Percentiles rank a stretch among this genome's conserved stretches.
Conservation (phyloP, 2,797 vertebrate species). For the Sarcoramphus papa region DNA sequence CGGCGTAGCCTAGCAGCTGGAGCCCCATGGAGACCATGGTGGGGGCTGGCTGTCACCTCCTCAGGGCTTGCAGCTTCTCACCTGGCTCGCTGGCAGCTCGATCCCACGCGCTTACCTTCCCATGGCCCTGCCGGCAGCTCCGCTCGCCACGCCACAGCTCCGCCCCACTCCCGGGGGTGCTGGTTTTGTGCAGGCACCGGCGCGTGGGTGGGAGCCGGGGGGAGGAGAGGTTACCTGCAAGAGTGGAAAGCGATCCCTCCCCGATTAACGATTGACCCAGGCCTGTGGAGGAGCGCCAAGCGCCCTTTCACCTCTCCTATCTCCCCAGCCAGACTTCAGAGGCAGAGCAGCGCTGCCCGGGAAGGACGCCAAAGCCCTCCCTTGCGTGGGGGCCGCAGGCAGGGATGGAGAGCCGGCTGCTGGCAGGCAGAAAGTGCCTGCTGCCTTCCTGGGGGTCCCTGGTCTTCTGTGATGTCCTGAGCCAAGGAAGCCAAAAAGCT, state of each 20-base stretch:
- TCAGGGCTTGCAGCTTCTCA: neutral
- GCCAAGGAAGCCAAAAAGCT: neutral
- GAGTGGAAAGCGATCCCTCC: constrained; percentile 59
- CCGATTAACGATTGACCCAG: constrained; percentile 77
- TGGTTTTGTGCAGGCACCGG: constrained; percentile 26
- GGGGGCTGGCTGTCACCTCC: neutral
- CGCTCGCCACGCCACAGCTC: neutral
- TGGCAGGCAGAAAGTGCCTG: neutral
- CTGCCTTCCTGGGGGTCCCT: neutral
- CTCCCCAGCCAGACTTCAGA: constrained; percentile 49
- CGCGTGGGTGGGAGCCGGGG: constrained; percentile 42
- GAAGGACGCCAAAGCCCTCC: constrained; percentile 45
- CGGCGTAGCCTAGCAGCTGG: constrained; percentile 87
- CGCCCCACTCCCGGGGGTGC: neutral
- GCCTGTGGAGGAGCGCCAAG: constrained; percentile 62
- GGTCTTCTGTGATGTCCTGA: neutral
- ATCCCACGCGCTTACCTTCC: neutral
- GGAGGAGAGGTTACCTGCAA: constrained; percentile 68
- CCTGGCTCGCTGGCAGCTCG: neutral
- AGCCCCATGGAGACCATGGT: constrained; percentile 85
- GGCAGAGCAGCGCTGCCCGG: neutral
- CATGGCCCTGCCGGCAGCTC: constrained; percentile 27
- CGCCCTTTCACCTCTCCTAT: constrained; percentile 75
- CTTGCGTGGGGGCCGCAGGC: neutral
- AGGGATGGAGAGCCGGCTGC: neutral